phyloP scores from a whole-genome alignment of 1,140 invertebrate species.

The Hestina assimilis region DNA sequence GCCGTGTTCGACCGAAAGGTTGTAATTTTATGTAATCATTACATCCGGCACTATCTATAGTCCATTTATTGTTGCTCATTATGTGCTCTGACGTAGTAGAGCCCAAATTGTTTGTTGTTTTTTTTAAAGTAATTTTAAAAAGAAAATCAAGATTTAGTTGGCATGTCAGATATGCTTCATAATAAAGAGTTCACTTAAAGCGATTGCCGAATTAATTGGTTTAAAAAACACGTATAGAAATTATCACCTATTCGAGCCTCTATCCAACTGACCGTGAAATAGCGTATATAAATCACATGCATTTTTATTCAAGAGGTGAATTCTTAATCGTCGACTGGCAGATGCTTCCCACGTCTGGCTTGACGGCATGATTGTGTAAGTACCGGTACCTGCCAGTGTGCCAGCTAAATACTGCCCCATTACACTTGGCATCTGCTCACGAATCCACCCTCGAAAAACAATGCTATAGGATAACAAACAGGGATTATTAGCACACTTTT shows the following conservation, averaged over 20 bases:
- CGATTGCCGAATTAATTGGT: too few species aligned
- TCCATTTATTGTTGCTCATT: neutral
- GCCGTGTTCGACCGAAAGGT: neutral
- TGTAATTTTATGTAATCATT: slow-evolving; percentile 22
- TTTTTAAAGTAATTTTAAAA: neutral
- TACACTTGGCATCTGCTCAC: slow-evolving; percentile 30
- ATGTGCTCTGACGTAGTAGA: neutral
- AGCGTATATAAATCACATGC: slow-evolving; percentile 20
- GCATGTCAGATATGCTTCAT: neutral
- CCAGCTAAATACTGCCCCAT: slow-evolving; percentile 24
- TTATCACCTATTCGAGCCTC: neutral
- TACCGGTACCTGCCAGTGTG: slow-evolving; percentile 21
- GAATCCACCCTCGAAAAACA: slow-evolving; percentile 27
- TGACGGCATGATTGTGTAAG: slow-evolving; percentile 30
- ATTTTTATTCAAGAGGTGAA: slow-evolving; percentile 22
- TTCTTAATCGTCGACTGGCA: slow-evolving; percentile 27
- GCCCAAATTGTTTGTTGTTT: neutral
- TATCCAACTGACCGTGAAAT: neutral
- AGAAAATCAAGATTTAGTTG: neutral
- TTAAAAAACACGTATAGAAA: neutral
- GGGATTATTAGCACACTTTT: too few species aligned
- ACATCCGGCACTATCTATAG: slow-evolving; percentile 9
- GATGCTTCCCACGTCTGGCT: slow-evolving; percentile 32
- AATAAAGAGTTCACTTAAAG: too few species aligned
- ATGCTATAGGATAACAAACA: slow-evolving; percentile 1